Base-by-base conservation (phyloP, 2,888 invertebrate genomes). In the Callosobruchus maculatus region DNA sequence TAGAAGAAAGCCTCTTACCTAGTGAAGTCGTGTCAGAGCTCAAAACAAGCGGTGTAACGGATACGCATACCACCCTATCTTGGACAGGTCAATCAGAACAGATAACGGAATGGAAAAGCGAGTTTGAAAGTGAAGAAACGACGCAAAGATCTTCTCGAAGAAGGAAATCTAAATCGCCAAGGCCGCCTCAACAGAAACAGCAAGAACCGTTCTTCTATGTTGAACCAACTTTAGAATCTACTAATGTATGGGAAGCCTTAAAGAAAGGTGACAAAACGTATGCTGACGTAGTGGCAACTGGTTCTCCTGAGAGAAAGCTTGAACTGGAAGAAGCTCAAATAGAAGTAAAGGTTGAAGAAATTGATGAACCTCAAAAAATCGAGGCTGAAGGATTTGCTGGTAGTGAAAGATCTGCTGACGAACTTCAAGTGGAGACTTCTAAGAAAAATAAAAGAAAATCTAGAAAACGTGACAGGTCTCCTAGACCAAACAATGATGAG, bases 261-360 rank as follows among this genome's bases (percentile, higher is more conserved):
- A 84, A 81, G 76, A 81, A 87, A 71, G 87, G 88, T 68, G 92
- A 91, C 0, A 93, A 92, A 85, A 92, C 93, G 0, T 93, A 93
- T 81, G 93, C 93, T 21, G 91, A 92, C 85, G 90, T 93, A 66
- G 88, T 93, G 7, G 90, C 91, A 21, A 89, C 89, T 81, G 82
- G 81, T 22, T 81, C 75, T 86, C 85, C 83, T 73, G 86, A 86
- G 66, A 75, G 70, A 75, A 76, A 78, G 77, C 75, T 78, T 82
- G 74, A 75, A 70, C 73, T 13, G 1, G 68, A 21, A 68, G 18
- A 2, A 67, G 21, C 9, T 21, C n/a, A 67, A 67, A n/a, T 3
- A 9, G 21, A 7, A 26, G 7, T 26, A 26, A 26, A 26, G 2
- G 7, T 26, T 26, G 26, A 26, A 4, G 81, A 83, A 76, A 82